A percentile compares a stretch with the other conserved stretches of the same genome.
Evolutionary conservation across 2,113 vertebrate species (phyloP).

Genomic region (Phalacrocorax aristotelis): DNA sequence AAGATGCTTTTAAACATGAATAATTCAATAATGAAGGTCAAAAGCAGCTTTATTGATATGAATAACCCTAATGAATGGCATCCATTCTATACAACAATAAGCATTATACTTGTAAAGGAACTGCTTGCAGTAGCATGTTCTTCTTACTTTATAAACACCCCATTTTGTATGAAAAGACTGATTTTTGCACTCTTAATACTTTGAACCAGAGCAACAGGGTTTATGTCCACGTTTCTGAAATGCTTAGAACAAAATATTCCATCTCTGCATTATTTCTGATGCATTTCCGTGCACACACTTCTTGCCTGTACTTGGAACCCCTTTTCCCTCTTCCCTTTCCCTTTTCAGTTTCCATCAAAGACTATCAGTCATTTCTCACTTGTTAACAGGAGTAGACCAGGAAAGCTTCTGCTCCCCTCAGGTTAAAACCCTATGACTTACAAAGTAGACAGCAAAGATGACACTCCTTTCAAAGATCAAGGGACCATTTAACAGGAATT

Average conservation of each 20-base stretch:
- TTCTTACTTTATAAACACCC: slow-evolving; percentile 5
- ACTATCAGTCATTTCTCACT: not conserved
- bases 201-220: not conserved
- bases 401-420: not conserved
- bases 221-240: not conserved
- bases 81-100: slow-evolving; percentile 3
- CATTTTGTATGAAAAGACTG: not conserved
- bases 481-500: not conserved
- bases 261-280: not conserved
- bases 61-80: slow-evolving; percentile 38
- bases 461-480: not conserved
- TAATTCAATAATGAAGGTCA: slow-evolving; percentile 44
- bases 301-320: not conserved
- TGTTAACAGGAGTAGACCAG: not conserved
- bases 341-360: not conserved
- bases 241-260: not conserved
- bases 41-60: slow-evolving; percentile 39
- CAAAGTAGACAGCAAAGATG: not conserved
- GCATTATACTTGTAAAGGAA: slow-evolving; percentile 30
- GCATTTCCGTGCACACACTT: not conserved
- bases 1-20: slow-evolving; percentile 34
- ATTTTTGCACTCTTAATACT: slow-evolving; percentile 5
- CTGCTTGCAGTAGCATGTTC: slow-evolving; percentile 21
- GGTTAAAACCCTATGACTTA: not conserved
- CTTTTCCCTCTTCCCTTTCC: not conserved